Evolutionary conservation across 2,888 invertebrate species (phyloP).

Genomic region (Melinopterus prodromus): DNA sequence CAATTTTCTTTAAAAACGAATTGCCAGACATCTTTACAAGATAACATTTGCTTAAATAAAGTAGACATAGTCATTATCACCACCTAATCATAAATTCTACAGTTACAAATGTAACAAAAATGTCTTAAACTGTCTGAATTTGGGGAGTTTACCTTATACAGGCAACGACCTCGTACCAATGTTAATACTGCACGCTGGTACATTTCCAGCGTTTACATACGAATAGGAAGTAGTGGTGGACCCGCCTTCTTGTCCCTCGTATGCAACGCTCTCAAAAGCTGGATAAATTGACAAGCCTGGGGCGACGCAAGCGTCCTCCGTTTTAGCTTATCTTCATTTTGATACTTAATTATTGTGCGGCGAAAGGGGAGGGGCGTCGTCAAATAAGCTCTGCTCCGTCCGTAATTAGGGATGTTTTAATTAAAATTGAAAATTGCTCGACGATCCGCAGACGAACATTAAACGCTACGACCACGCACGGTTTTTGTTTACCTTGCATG

Average conservation of each 20-base stretch:
- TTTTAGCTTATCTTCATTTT: constrained; percentile 60
- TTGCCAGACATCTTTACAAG: too few relatives aligned
- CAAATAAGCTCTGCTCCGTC: constrained; percentile 46
- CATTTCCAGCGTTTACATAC: background rate
- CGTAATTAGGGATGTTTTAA: constrained; percentile 59
- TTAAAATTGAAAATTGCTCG: constrained; percentile 50
- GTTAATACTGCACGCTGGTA: background rate
- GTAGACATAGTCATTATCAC: too few relatives aligned
- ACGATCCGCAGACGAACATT: constrained; percentile 5
- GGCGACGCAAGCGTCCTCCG: constrained; percentile 53
- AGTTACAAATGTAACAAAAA: too few relatives aligned
- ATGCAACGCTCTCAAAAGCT: background rate
- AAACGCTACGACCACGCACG: background rate
- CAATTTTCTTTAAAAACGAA: too few relatives aligned
- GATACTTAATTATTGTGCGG: constrained; percentile 60
- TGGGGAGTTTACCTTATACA: too few relatives aligned
- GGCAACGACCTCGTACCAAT: background rate
- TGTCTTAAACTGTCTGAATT: too few relatives aligned
- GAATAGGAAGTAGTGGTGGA: constrained; percentile 5
- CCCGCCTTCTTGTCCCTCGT: background rate
- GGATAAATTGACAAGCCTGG: constrained; percentile 15
- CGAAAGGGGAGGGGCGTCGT: constrained; percentile 53
- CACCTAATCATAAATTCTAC: too few relatives aligned
- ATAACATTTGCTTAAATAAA: too few relatives aligned
- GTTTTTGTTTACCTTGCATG: too few relatives aligned